A percentile compares a stretch with the other conserved stretches of the same genome.
phyloP scores from a whole-genome alignment of 2,797 vertebrate genomes.

The Sebastes vulpes region DNA sequence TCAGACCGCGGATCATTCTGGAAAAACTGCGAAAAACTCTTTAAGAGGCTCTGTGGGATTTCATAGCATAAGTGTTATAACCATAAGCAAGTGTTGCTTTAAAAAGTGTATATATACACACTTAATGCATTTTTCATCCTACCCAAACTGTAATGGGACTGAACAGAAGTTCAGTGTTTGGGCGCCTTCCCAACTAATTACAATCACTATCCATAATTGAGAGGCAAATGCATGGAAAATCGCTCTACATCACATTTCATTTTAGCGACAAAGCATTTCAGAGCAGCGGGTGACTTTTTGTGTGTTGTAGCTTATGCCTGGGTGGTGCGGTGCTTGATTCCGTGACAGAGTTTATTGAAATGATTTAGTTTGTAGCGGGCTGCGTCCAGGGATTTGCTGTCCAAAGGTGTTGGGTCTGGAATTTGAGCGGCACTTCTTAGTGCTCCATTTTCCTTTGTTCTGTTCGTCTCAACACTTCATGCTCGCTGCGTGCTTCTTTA shows the following conservation, averaged over 20 bases:
- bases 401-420: slow-evolving; percentile 73
- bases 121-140: slow-evolving; percentile 78
- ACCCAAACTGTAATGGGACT: slow-evolving; percentile 79
- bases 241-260: slow-evolving; percentile 77
- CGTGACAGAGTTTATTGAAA: slow-evolving; percentile 74
- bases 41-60: slow-evolving; percentile 61
- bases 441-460: slow-evolving; percentile 64
- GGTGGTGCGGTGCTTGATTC: slow-evolving; percentile 63
- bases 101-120: slow-evolving; percentile 66
- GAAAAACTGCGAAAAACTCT: slow-evolving; percentile 55
- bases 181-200: slow-evolving; percentile 80
- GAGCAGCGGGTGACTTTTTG: slow-evolving; percentile 73
- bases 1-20: slow-evolving; percentile 40
- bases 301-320: slow-evolving; percentile 63
- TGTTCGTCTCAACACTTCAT: slow-evolving; percentile 48
- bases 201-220: slow-evolving; percentile 85
- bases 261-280: slow-evolving; percentile 81
- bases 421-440: slow-evolving; percentile 59
- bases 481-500: slow-evolving; percentile 32
- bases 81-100: slow-evolving; percentile 53
- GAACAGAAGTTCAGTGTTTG: slow-evolving; percentile 84
- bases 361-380: slow-evolving; percentile 73
- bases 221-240: slow-evolving; percentile 78
- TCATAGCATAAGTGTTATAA: slow-evolving; percentile 57
- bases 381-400: slow-evolving; percentile 78